These are phyloP conservation scores for Anguilla rostrata DNA, from an alignment of 2,113 vertebrate species.

Conservation along the genomic window DNA sequence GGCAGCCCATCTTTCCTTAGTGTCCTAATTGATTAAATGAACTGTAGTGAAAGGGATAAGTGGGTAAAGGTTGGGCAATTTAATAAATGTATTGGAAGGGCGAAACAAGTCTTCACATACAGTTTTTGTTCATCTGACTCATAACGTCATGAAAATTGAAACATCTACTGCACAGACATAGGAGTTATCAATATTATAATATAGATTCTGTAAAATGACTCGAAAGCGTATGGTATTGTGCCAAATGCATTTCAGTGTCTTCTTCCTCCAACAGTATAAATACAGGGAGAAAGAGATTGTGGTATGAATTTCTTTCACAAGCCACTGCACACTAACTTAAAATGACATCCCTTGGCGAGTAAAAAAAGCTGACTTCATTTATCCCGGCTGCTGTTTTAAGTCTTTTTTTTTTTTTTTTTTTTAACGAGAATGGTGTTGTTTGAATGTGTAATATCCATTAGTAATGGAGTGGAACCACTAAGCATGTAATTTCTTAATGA, in stretches of 20 bases:
- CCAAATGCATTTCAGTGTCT: background rate
- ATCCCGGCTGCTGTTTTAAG: background rate
- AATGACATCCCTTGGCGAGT: background rate
- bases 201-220: background rate
- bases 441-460: background rate
- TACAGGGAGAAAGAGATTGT: background rate
- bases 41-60: background rate
- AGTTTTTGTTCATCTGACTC: background rate
- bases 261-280: background rate
- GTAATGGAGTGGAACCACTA: background rate
- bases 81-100: background rate
- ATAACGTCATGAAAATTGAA: background rate
- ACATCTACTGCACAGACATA: background rate
- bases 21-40: background rate
- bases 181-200: background rate
- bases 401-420: background rate
- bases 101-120: background rate
- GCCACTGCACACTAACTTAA: no score
- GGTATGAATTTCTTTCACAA: background rate
- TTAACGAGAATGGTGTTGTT: background rate
- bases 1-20: background rate
- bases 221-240: background rate
- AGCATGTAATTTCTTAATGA: slow-evolving; percentile 65
- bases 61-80: background rate
- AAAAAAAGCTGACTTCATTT: background rate